Evolutionary conservation across 92 coral and sea anemone genomes (phyloP).

Genomic region (Anthopleura xanthogrammica): DNA sequence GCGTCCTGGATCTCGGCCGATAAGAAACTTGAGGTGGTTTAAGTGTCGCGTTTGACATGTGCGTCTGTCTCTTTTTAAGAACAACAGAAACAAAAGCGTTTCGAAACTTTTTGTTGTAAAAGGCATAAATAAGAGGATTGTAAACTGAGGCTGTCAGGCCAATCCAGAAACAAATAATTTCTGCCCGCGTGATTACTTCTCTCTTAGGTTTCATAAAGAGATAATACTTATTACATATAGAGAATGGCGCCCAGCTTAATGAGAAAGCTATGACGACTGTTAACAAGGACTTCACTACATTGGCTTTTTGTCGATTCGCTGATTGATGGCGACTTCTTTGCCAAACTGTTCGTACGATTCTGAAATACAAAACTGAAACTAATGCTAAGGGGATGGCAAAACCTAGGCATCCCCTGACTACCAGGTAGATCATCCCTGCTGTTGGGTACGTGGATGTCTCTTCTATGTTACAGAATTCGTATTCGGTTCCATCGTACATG

Average conservation of each 20-base stretch:
- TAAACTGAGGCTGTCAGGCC: conserved; percentile 74
- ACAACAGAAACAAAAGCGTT: conserved; percentile 60
- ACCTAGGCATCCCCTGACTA: conserved; percentile 51
- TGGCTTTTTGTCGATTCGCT: conserved; percentile 46
- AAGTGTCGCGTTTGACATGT: background rate
- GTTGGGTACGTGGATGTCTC: conserved; percentile 43
- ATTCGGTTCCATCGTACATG: conserved; percentile 23
- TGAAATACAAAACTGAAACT: conserved; percentile 52
- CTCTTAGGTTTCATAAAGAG: conserved; percentile 30
- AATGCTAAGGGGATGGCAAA: conserved; percentile 48
- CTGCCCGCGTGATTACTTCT: conserved; percentile 38
- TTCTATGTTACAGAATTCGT: conserved; percentile 54
- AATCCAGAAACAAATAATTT: conserved; percentile 75
- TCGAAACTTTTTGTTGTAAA: conserved; percentile 76
- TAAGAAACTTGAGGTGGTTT: background rate
- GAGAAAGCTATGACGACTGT: conserved; percentile 71
- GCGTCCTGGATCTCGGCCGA: conserved; percentile 32
- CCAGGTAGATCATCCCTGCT: conserved; percentile 48
- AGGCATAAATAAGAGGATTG: conserved; percentile 73
- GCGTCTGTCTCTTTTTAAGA: conserved; percentile 11
- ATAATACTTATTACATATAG: conserved; percentile 51
- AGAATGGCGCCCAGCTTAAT: conserved; percentile 78
- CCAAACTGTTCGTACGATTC: conserved; percentile 60
- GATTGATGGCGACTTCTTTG: conserved; percentile 28
- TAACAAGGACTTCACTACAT: conserved; percentile 56